Conservation (phyloP, 2,113 vertebrate species). For the Halcyon malimbica region DNA sequence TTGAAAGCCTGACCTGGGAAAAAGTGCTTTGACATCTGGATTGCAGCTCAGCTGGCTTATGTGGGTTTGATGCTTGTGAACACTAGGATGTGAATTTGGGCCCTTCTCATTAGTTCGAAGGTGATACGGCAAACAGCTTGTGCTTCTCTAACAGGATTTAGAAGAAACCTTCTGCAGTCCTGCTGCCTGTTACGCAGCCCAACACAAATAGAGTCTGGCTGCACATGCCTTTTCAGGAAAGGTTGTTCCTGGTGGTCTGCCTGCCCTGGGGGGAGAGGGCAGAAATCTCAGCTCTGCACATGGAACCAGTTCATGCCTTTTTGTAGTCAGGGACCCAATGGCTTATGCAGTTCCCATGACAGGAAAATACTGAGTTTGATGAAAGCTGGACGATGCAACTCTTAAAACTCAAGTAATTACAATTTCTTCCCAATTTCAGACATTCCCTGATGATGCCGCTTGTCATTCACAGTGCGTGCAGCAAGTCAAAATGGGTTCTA, state of each 20-base stretch:
- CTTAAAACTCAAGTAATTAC: accelerated
- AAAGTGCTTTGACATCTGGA: not conserved
- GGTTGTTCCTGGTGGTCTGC: not conserved
- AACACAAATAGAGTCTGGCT: not conserved
- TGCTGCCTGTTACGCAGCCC: not conserved
- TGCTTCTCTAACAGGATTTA: not conserved
- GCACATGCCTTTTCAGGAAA: not conserved
- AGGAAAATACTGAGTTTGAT: not conserved
- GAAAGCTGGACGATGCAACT: not conserved
- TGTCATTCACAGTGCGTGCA: not conserved
- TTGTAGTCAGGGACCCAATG: not conserved
- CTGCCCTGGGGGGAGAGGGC: not conserved
- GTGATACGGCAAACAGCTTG: not conserved
- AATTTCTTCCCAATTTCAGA: not conserved
- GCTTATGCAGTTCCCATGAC: not conserved
- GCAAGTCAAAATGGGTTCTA: not conserved
- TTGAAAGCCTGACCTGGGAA: not conserved
- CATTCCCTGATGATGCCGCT: not conserved
- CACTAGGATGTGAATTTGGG: not conserved
- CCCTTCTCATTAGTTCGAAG: not conserved
- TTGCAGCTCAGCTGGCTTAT: not conserved
- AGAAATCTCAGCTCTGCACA: not conserved
- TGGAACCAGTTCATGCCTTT: not conserved
- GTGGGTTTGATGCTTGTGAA: not conserved
- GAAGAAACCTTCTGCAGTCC: not conserved